Evolutionary conservation across 2,888 invertebrate genomes (phyloP).

Genomic region (Crossocerus cetratus): DNA sequence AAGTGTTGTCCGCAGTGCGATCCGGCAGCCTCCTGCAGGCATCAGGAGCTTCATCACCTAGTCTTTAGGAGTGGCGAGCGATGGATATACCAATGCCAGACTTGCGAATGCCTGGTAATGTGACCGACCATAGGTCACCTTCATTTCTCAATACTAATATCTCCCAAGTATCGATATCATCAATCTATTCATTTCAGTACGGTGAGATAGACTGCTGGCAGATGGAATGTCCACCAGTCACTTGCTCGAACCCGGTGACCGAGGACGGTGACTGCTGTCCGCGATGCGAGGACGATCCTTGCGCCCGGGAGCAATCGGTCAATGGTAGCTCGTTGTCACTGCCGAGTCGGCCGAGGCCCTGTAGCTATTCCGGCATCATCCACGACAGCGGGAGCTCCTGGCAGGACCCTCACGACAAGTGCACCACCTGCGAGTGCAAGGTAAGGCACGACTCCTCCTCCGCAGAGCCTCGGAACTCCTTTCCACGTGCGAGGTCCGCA

Average conservation of each 20-base stretch:
- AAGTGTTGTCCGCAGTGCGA: conserved; percentile 91
- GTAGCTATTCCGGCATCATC: conserved; percentile 81
- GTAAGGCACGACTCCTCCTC: conserved; percentile 76
- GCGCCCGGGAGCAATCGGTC: conserved; percentile 70
- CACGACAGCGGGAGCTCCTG: conserved; percentile 81
- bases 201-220: conserved; percentile 95
- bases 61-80: conserved; percentile 89
- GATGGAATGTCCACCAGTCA: conserved; percentile 87
- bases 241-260: conserved; percentile 82
- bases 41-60: conserved; percentile 88
- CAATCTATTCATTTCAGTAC: conserved; percentile 78
- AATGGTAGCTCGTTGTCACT: conserved; percentile 74
- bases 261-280: conserved; percentile 85
- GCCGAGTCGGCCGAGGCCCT: conserved; percentile 77
- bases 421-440: conserved; percentile 87
- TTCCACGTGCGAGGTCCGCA: conserved; percentile 34
- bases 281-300: conserved; percentile 83
- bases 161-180: too few species aligned
- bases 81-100: conserved; percentile 95
- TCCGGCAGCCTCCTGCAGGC: conserved; percentile 84
- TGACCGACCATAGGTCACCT: conserved; percentile 1
- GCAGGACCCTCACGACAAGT: conserved; percentile 81
- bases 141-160: not conserved
- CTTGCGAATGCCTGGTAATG: conserved; percentile 92
- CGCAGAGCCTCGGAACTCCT: conserved; percentile 38